phyloP scores from a whole-genome alignment of 1,140 invertebrate genomes.

The Habropoda laboriosa region DNA sequence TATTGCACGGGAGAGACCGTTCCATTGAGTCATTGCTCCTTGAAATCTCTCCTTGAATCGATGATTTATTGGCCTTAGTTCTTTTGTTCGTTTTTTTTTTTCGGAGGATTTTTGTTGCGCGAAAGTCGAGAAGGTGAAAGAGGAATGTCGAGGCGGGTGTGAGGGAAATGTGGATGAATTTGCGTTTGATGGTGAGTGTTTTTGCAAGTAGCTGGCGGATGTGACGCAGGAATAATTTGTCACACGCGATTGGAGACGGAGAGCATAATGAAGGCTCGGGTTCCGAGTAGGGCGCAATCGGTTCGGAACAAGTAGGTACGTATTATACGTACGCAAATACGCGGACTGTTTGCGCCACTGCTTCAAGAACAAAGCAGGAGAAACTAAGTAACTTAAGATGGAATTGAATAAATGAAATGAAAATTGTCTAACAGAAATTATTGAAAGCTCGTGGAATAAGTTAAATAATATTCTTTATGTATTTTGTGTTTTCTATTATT shows the following conservation, averaged over 20 bases:
- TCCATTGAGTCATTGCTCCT: background rate
- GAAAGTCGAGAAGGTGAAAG: too few species aligned
- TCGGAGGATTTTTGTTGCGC: too few species aligned
- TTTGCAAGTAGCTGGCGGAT: slow-evolving; percentile 54
- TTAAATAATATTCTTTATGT: too few species aligned
- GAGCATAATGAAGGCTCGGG: slow-evolving; percentile 57
- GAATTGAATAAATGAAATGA: too few species aligned
- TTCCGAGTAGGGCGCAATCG: slow-evolving; percentile 52
- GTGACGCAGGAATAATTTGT: slow-evolving; percentile 71
- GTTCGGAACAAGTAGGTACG: slow-evolving; percentile 24
- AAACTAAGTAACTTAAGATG: too few species aligned
- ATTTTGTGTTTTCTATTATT: too few species aligned
- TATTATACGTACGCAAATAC: slow-evolving; percentile 15
- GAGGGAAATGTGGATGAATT: background rate
- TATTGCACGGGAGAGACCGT: background rate
- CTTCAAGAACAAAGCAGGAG: background rate
- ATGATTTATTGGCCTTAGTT: background rate
- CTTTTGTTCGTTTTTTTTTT: background rate
- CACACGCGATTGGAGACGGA: slow-evolving; percentile 68
- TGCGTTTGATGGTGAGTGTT: background rate
- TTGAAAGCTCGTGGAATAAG: too few species aligned
- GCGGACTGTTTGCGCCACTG: background rate
- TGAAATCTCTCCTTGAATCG: background rate
- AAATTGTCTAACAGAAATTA: too few species aligned
- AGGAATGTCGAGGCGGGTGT: background rate